Evolutionary conservation across 2,113 vertebrate genomes (phyloP).

Genomic region (Isichthys henryi): DNA sequence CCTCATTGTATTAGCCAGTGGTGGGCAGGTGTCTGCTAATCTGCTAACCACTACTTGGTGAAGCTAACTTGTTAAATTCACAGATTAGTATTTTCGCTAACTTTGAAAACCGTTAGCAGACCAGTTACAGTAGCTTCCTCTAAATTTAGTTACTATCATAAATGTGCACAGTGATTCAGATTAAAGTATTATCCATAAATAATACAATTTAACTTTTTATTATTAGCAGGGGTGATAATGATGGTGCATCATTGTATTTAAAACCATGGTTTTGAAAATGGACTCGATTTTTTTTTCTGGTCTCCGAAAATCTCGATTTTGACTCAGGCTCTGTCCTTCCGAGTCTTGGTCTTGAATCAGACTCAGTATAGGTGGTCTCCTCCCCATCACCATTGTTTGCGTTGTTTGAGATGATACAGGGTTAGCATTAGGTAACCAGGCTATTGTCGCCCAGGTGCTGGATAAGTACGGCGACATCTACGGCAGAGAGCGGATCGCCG

Average conservation of each 20-base stretch:
- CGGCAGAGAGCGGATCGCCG: constrained; percentile 79
- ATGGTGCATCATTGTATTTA: neutral
- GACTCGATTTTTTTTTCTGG: too few relatives aligned
- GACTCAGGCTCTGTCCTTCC: neutral
- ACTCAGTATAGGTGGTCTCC: neutral
- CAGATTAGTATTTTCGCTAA: neutral
- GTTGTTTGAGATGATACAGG: neutral
- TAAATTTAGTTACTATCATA: neutral
- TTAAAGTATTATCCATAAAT: neutral
- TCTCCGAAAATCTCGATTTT: too few relatives aligned
- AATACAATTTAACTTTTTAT: neutral
- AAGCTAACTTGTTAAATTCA: neutral
- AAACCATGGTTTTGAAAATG: too few relatives aligned
- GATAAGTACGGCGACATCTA: constrained; percentile 90
- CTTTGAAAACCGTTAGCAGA: neutral
- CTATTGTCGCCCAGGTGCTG: constrained; percentile 60
- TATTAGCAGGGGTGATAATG: neutral
- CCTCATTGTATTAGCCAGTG: too few relatives aligned
- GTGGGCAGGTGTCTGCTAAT: too few relatives aligned
- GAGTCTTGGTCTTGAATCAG: neutral
- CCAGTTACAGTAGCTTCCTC: neutral
- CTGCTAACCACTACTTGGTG: neutral
- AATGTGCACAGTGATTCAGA: neutral
- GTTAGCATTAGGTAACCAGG: neutral
- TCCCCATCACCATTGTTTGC: neutral